A percentile compares a stretch with the other conserved stretches of the same genome.
These are phyloP conservation scores for Alligator mississippiensis DNA, from an alignment of 2,113 vertebrate species.

Conservation along the genomic window DNA sequence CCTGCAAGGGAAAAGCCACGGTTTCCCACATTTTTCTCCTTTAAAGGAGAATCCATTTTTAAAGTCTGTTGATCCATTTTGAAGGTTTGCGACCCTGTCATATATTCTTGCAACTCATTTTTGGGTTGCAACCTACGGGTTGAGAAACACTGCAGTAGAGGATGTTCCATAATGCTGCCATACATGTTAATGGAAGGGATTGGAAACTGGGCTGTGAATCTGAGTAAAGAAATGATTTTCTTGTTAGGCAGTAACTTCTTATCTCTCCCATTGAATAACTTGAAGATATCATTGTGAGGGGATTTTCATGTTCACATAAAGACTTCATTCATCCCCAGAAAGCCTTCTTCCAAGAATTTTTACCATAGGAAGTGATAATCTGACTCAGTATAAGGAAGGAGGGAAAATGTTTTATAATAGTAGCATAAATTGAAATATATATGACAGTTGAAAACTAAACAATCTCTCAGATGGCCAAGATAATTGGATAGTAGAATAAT, in stretches of 20 bases:
- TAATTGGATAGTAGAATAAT: neutral
- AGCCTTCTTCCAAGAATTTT: constrained; percentile 29
- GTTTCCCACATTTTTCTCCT: too few relatives aligned
- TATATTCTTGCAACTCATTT: too few relatives aligned
- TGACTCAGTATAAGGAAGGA: constrained; percentile 8
- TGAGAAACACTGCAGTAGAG: neutral
- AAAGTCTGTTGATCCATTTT: too few relatives aligned
- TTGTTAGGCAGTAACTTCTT: neutral
- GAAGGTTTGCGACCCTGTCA: too few relatives aligned
- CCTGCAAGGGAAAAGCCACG: too few relatives aligned
- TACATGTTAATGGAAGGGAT: neutral
- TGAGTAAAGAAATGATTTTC: constrained; percentile 12
- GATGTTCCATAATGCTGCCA: neutral
- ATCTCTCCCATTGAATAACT: constrained; percentile 21
- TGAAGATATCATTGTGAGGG: constrained; percentile 4
- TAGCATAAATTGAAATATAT: neutral
- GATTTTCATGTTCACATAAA: constrained; percentile 29
- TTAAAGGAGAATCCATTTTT: too few relatives aligned
- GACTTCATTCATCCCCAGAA: constrained; percentile 54
- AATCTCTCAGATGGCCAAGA: neutral
- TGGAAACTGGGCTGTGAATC: neutral
- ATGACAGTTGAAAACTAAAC: neutral
- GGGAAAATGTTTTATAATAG: constrained; percentile 19
- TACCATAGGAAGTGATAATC: constrained; percentile 49
- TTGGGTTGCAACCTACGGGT: too few relatives aligned